Base-by-base conservation (phyloP, 1,140 invertebrate species). In the Dreissena polymorpha region DNA sequence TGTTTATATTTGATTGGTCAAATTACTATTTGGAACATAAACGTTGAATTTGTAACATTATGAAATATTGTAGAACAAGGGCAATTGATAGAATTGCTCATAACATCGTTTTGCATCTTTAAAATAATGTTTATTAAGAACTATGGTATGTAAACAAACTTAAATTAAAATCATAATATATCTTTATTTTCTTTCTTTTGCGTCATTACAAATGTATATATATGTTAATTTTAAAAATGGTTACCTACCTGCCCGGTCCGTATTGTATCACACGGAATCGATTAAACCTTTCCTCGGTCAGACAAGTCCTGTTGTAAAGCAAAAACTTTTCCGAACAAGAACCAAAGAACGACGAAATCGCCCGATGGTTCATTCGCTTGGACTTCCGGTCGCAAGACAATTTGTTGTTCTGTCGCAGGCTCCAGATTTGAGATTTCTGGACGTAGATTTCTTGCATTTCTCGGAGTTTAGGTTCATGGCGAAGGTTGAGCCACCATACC, bases 391-490 rank as follows among this genome's bases (percentile, higher is more conserved):
- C 86, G 78, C 87, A 88, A 51, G 69, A 49, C 78, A 78, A 83
- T 60, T 78, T 57, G 64, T 82, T 88, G 50, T 85, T 74, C 60
- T 85, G 70, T 0, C 82, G 76, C 27, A 86, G 82, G 53, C 86
- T 79, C 86, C 84, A 86, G 25, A 87, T 83, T 25, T 82, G 65
- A 21, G 69, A 65, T 23, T 53, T 60, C 3, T 60, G 55, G 27
- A 89, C 85, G 50, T 83, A 88, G 18, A 89, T 85, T 14, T 89
- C 88, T 57, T 89, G 88, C 65, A 86, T 89, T 79, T 89, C 85
- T n/a, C 84, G 74, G 75, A 84, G 86, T 65, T 86, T 87, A 0
- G 87, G 87, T 23, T 63, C 76, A 60, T 88, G 81, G 1, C 87
- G 80, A 2, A 89, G 77, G 53, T 86, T 85, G 12, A 89, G 82